Evolutionary conservation across 35 echinoderm and acorn worm species (phyloP).

Genomic region (Acanthaster planci): DNA sequence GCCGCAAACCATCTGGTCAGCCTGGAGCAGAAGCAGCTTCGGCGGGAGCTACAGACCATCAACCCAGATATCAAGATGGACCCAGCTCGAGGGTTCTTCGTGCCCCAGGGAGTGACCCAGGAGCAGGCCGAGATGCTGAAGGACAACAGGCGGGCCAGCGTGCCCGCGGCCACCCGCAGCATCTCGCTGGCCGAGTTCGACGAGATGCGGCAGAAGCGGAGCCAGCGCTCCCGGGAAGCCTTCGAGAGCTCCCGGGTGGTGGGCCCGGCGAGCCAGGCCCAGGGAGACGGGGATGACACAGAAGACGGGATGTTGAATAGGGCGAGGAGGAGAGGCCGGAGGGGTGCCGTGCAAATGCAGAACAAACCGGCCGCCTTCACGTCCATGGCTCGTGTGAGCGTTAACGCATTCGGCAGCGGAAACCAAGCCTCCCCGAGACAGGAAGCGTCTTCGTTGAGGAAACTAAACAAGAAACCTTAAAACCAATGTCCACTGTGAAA

Average conservation of each 20-base stretch:
- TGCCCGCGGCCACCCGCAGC: constrained; percentile 21
- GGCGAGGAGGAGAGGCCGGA: constrained; percentile 14
- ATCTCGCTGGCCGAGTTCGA: constrained; percentile 63
- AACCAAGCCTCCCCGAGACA: neutral
- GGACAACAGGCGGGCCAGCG: constrained; percentile 14
- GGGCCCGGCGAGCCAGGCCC: too few species aligned
- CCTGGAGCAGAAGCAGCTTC: constrained; percentile 34
- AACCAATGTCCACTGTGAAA: too few species aligned
- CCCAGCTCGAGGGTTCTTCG: constrained; percentile 54
- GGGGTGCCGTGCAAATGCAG: neutral
- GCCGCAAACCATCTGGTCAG: constrained; percentile 28
- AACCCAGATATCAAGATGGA: constrained; percentile 55
- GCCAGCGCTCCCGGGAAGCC: neutral
- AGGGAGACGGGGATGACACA: neutral
- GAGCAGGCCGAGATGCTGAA: constrained; percentile 55
- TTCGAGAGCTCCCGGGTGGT: neutral
- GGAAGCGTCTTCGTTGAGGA: neutral
- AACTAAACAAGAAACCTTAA: neutral
- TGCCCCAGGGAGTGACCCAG: constrained; percentile 47
- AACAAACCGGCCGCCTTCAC: constrained; percentile 1
- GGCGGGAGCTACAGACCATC: constrained; percentile 43
- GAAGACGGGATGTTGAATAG: neutral
- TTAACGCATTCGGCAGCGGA: neutral
- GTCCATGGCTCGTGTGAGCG: constrained; percentile 7
- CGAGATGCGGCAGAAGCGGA: constrained; percentile 39